Evolutionary conservation across 2,113 vertebrate genomes (phyloP), one percentile per base, ranked within the genome.

Genomic region (Phycodurus eques): DNA sequence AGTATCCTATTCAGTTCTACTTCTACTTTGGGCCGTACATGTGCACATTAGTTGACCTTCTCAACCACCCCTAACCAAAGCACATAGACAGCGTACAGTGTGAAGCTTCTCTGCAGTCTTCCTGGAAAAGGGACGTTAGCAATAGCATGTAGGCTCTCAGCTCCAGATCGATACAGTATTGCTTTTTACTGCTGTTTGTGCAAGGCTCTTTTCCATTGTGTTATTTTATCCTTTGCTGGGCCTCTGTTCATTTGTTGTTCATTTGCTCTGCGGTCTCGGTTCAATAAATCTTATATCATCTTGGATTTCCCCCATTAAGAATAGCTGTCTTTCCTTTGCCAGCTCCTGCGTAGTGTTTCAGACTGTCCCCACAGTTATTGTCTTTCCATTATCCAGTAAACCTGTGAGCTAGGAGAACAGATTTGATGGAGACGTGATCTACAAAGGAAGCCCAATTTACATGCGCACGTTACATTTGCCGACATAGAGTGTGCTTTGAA

Each of bases 251-350:
- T 86, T 87, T 88, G 81, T 88, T 89, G 79, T 90, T 91, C 83
- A 89, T 89, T 89, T 89, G 86, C 84, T 88, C 83, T 73, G 75
- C 73, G 70, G 56, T 82, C 77, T 87, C 89, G 87, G 90, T 86
- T 92, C 89, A 91, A 91, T 88, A 88, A 80, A 88, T 86, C 83
- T 87, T 83, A 86, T 86, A 88, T 88, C 80, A 88, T 89, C 57
- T 74, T 81, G 80, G 82, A 83, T 77, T 81, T 62, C 78, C 67
- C 75, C 80, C 77, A 83, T 83, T 82, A 86, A 83, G 85, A 87
- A 76, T 73, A 86, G 80, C 69, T 66, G 66, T 73, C 70, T 82
- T 74, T 79, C 59, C 79, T 83, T 70, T 83, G 90, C 81, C 83
- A 85, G 83, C 80, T 68, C 83, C 73, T 81, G 73, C 63, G 62